Evolutionary conservation across 1,140 invertebrate species (phyloP), one percentile per base, ranked within the genome.

Genomic region (Bradysia coprophila): DNA sequence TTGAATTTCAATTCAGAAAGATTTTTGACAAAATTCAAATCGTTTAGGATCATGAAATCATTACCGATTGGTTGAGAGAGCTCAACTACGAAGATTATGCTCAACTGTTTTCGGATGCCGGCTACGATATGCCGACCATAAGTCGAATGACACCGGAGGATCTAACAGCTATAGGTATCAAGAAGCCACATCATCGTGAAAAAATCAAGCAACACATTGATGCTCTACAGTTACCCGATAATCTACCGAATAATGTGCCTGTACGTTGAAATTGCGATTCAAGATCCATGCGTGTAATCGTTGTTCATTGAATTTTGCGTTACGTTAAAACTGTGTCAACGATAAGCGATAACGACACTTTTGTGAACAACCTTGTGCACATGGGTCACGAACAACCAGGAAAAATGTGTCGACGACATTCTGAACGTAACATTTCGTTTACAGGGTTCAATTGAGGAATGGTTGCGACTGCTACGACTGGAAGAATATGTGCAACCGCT

Each of bases 81-180:
- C 71, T 98, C 31, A 86, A 91, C 54, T 92, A 94, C 66, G 92
- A 94, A 59, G 89, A 97, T 58, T 98, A 98, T 64, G 87, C 89
- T 48, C 73, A 82, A 24, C 72, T 94, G 19, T 98, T 99, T 63
- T 73, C 91, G 38, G 76, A 84, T 18, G 90, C 94, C 32, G 95
- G 94, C 24, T 99, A 98, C 61, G 95, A 98, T 67, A 78, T 99
- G 67, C 80, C 89, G 18, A 98, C 94, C 1, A 93, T 98, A 51
- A 88, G 89, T 20, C 71, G 91, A 45, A 97, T 98, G 90, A 98
- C 95, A 16, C 94, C 95, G 1, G 93, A 98, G 66, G 90, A 83
- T 65, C 67, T 82, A 49, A 83, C 80, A 6, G 80, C 78, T 33
- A 79, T 83, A 51, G 80, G 80, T 51, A 95, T 98, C 49, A 97